Percentiles rank a stretch among this genome's conserved stretches.
Conservation (phyloP, 2,797 vertebrate genomes). For the Sandelia bainsii region DNA sequence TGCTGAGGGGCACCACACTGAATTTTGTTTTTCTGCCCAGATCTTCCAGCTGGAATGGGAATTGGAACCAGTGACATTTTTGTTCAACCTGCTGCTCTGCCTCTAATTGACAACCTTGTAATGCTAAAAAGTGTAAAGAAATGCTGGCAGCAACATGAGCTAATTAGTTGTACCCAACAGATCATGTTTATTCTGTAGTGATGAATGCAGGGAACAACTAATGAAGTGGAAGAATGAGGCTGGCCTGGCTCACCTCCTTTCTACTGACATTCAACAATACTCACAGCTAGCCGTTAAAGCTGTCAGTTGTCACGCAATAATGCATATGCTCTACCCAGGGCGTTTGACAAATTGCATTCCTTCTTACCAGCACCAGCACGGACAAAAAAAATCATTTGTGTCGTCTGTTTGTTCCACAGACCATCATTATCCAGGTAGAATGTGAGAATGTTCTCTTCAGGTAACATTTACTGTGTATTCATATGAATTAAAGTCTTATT, state of each 20-base stretch:
- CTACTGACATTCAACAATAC: constrained; percentile 21
- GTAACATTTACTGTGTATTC: not conserved
- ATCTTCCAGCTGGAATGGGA: not conserved
- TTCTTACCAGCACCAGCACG: constrained; percentile 11
- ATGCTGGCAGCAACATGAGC: constrained; percentile 29
- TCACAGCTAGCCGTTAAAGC: constrained; percentile 24
- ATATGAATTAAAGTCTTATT: not conserved
- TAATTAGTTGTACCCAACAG: constrained; percentile 36
- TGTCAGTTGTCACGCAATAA: constrained; percentile 38
- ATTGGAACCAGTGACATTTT: constrained; percentile 15
- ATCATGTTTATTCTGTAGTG: constrained; percentile 34
- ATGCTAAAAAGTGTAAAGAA: constrained; percentile 33
- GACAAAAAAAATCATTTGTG: constrained; percentile 20
- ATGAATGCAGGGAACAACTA: constrained; percentile 22
- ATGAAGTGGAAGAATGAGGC: constrained; percentile 32
- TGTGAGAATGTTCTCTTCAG: not conserved
- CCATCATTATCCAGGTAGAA: not conserved
- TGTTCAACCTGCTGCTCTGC: constrained; percentile 21
- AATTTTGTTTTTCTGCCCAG: not conserved
- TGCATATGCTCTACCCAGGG: constrained; percentile 27
- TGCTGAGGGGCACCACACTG: not conserved
- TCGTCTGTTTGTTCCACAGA: not conserved
- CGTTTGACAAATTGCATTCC: constrained; percentile 38
- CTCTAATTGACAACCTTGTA: constrained; percentile 40
- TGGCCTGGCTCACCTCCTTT: constrained; percentile 25